phyloP scores from a whole-genome alignment of 2,113 vertebrate genomes.

The Eptatretus burgeri region DNA sequence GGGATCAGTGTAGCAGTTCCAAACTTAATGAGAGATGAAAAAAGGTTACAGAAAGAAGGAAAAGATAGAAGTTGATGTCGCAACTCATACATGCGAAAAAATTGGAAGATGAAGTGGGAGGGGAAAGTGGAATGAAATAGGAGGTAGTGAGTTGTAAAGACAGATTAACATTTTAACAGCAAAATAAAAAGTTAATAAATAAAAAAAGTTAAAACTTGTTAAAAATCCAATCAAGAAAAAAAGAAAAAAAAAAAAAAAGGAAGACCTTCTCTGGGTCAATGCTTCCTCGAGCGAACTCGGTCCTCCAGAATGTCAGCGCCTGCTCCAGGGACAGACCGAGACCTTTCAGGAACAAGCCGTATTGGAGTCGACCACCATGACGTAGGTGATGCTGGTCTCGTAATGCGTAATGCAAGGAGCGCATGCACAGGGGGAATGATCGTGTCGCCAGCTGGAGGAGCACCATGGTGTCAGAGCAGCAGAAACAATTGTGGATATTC shows the following conservation, averaged over 20 bases:
- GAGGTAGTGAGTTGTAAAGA: too few species aligned
- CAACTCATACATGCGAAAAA: too few species aligned
- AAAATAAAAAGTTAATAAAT: too few species aligned
- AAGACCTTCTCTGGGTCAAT: constrained; percentile 83
- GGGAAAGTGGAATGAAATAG: too few species aligned
- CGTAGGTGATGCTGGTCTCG: constrained; percentile 69
- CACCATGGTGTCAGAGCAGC: too few species aligned
- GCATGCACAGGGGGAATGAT: constrained; percentile 75
- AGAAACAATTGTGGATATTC: too few species aligned
- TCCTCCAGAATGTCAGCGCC: constrained; percentile 77
- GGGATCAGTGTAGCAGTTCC: too few species aligned
- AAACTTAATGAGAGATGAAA: too few species aligned
- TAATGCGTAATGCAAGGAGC: constrained; percentile 49
- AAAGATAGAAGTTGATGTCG: too few species aligned
- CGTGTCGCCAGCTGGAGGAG: constrained; percentile 34
- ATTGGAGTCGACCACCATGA: constrained; percentile 79
- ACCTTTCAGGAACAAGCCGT: constrained; percentile 76
- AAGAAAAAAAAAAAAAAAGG: constrained; percentile 8
- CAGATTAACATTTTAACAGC: too few species aligned
- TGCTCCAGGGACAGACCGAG: constrained; percentile 74
- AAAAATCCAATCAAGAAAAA: constrained; percentile 7
- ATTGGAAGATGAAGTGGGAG: too few species aligned
- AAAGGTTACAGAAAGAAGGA: too few species aligned
- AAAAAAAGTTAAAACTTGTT: constrained; percentile 6
- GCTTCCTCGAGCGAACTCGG: constrained; percentile 60